Conservation (phyloP, 2,888 invertebrate genomes). For the Pteria penguin region DNA sequence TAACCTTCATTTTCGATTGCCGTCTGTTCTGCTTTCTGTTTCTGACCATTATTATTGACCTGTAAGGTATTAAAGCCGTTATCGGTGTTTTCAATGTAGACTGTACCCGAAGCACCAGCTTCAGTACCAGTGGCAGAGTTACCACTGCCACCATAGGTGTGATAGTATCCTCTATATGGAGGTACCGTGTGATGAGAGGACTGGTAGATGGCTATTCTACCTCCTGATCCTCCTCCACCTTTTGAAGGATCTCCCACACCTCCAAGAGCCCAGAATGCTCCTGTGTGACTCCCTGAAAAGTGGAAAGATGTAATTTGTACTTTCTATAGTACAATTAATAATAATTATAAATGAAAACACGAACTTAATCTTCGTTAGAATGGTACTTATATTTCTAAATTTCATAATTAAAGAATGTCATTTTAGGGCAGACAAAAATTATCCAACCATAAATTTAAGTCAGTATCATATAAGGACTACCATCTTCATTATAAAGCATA, state of each 20-base stretch:
- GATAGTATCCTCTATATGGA: slow-evolving; percentile 60
- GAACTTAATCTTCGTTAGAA: no score
- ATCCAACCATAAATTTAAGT: no score
- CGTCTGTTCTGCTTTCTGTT: slow-evolving; percentile 50
- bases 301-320: background rate
- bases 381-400: no score
- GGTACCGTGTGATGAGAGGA: slow-evolving; percentile 55
- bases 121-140: slow-evolving; percentile 53
- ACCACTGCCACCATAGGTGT: slow-evolving; percentile 59
- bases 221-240: slow-evolving; percentile 68
- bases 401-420: no score
- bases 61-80: slow-evolving; percentile 50
- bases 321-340: no score
- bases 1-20: slow-evolving; percentile 53
- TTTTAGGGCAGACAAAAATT: no score
- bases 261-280: slow-evolving; percentile 64
- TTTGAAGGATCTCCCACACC: slow-evolving; percentile 53
- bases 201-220: slow-evolving; percentile 69
- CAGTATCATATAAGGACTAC: no score
- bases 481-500: no score
- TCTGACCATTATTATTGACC: slow-evolving; percentile 63
- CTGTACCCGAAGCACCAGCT: slow-evolving; percentile 68
- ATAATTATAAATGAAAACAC: no score
- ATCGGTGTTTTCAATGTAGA: slow-evolving; percentile 52
- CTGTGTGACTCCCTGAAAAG: slow-evolving; percentile 67